A percentile compares a stretch with the other conserved stretches of the same genome.
Evolutionary conservation across 2,888 invertebrate genomes (phyloP).

Genomic region (Gibbula magus): DNA sequence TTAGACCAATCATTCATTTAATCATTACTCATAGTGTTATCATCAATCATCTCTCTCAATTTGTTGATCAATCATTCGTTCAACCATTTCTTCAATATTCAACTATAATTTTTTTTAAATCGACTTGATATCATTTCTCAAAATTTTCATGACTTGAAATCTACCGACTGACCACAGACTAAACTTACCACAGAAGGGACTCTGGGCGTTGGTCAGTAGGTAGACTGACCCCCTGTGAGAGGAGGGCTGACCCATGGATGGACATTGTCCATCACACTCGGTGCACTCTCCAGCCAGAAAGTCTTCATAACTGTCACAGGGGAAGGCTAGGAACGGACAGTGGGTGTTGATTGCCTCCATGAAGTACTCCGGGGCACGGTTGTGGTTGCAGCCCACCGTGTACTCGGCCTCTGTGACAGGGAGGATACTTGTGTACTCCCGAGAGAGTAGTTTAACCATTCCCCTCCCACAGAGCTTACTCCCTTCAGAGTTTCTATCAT

Average conservation of each 20-base stretch:
- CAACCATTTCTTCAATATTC: no score
- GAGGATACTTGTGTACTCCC: not conserved
- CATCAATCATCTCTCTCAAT: no score
- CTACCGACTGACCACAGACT: not conserved
- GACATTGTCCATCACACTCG: slow-evolving; percentile 35
- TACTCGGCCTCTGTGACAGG: slow-evolving; percentile 22
- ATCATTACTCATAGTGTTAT: no score
- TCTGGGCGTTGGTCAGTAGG: slow-evolving; percentile 37
- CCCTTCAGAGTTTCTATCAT: no score
- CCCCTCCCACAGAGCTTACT: no score
- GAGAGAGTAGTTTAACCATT: no score
- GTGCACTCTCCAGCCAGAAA: slow-evolving; percentile 43
- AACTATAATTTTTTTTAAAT: no score
- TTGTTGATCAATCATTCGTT: no score
- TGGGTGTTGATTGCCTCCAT: slow-evolving; percentile 49
- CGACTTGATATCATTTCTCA: no score
- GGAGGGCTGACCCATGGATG: slow-evolving; percentile 47
- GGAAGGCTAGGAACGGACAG: slow-evolving; percentile 46
- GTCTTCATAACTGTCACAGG: slow-evolving; percentile 41
- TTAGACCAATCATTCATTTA: no score
- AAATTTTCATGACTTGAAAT: not conserved
- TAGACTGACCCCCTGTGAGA: slow-evolving; percentile 43
- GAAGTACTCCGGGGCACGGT: slow-evolving; percentile 42
- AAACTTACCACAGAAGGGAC: slow-evolving; percentile 44
- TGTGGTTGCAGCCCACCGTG: slow-evolving; percentile 49